phyloP scores from a whole-genome alignment of 2,113 vertebrate genomes.

The Hyla sarda region DNA sequence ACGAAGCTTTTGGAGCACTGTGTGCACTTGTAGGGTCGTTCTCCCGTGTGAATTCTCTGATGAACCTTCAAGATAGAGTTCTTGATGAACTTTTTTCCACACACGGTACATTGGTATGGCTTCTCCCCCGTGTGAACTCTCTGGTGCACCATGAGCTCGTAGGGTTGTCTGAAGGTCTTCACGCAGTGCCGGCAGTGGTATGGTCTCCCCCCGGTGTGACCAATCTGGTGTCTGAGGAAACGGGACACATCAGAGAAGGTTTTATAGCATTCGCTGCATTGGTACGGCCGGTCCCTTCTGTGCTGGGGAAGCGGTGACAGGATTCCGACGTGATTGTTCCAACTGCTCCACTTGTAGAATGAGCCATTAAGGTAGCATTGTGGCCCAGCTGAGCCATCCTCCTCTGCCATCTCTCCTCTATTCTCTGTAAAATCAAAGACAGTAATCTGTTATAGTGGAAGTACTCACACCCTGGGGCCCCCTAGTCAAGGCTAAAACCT shows the following conservation, averaged over 20 bases:
- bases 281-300: conserved; percentile 43
- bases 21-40: conserved; percentile 37
- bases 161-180: conserved; percentile 50
- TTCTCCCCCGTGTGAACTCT: conserved; percentile 11
- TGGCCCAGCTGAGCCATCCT: not conserved
- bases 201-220: conserved; percentile 44
- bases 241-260: conserved; percentile 38
- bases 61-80: conserved; percentile 56
- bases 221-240: conserved; percentile 49
- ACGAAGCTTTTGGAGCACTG: conserved; percentile 46
- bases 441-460: not conserved
- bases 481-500: not conserved
- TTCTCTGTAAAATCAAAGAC: conserved; percentile 21
- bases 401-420: not conserved
- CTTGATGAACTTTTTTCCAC: conserved; percentile 55
- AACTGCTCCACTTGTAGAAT: conserved; percentile 35
- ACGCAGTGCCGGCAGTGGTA: conserved; percentile 50
- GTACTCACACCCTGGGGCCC: not conserved
- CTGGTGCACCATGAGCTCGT: conserved; percentile 57
- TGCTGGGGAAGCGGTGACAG: conserved; percentile 41
- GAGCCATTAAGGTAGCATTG: conserved; percentile 39
- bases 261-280: conserved; percentile 47
- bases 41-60: not conserved
- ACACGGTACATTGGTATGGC: conserved; percentile 50
- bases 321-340: conserved; percentile 34